A percentile compares a stretch with the other conserved stretches of the same genome.
Evolutionary conservation across 1,140 invertebrate genomes (phyloP).

Genomic region (Oscheius sp.): DNA sequence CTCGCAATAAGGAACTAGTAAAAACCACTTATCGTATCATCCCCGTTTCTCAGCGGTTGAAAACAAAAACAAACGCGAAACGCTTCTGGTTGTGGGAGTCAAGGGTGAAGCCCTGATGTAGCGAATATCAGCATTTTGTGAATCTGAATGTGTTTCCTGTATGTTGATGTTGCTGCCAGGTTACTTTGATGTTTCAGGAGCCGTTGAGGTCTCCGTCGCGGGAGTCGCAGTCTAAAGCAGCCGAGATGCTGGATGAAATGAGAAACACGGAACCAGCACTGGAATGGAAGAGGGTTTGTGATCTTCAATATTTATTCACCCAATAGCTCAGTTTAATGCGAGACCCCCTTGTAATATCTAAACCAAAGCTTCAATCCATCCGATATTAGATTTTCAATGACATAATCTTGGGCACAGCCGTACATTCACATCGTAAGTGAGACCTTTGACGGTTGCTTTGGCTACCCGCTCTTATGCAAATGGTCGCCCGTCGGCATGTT

Average conservation of each 20-base stretch:
- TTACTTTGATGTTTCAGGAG: neutral
- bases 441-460: too few species aligned
- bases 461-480: neutral
- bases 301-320: neutral
- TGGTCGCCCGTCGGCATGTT: neutral
- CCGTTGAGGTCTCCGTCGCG: slow-evolving; percentile 4
- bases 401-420: too few species aligned
- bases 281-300: slow-evolving; percentile 24
- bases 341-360: neutral
- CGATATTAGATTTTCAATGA: too few species aligned
- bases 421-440: too few species aligned
- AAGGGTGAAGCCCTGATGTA: neutral
- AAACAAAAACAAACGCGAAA: neutral
- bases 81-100: neutral
- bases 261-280: slow-evolving; percentile 21
- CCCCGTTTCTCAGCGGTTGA: neutral
- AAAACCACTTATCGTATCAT: neutral
- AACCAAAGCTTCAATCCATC: too few species aligned
- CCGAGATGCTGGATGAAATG: slow-evolving; percentile 31
- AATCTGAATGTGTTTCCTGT: neutral
- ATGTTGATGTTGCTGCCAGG: neutral
- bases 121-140: neutral
- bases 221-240: slow-evolving; percentile 17
- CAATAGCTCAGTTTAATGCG: neutral
- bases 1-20: too few species aligned